These are phyloP conservation scores for Poeciliopsis occidentalis DNA, from an alignment of 2,113 vertebrate genomes.

Conservation along the genomic window DNA sequence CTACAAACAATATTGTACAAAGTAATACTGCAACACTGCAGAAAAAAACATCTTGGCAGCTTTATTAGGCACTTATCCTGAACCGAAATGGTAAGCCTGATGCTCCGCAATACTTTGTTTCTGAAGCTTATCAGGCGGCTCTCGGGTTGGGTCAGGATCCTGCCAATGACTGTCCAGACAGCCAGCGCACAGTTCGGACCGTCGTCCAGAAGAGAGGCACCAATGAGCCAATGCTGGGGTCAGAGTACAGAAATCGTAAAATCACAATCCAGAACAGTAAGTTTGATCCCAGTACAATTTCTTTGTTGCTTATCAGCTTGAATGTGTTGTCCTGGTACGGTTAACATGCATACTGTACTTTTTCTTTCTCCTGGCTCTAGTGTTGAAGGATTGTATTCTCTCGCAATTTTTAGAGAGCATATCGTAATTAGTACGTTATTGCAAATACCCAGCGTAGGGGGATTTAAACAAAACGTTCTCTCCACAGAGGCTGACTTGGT, in stretches of 20 bases:
- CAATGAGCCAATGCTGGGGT: conserved; percentile 85
- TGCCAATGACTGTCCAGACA: conserved; percentile 88
- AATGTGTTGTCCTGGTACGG: not conserved
- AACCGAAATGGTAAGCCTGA: not conserved
- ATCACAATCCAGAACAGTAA: conserved; percentile 94
- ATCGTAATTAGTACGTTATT: not conserved
- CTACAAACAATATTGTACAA: too few relatives aligned
- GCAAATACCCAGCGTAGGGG: not conserved
- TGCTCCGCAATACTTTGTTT: not conserved
- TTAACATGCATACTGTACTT: not conserved
- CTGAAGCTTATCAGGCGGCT: conserved; percentile 88
- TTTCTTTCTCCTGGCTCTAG: not conserved
- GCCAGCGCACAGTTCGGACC: conserved; percentile 87
- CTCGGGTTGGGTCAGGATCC: conserved; percentile 91
- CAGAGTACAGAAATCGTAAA: conserved; percentile 89
- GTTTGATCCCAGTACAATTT: conserved; percentile 45
- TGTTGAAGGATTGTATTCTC: not conserved
- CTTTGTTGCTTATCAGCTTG: not conserved
- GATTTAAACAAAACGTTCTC: conserved; percentile 1
- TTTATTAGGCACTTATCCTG: not conserved
- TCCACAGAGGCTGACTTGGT: conserved; percentile 89
- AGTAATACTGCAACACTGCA: too few relatives aligned
- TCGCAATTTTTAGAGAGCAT: not conserved
- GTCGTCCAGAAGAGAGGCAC: conserved; percentile 90
- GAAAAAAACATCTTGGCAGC: not conserved